Evolutionary conservation across 1,140 invertebrate species (phyloP).

Genomic region (Cheumatopsyche charites): DNA sequence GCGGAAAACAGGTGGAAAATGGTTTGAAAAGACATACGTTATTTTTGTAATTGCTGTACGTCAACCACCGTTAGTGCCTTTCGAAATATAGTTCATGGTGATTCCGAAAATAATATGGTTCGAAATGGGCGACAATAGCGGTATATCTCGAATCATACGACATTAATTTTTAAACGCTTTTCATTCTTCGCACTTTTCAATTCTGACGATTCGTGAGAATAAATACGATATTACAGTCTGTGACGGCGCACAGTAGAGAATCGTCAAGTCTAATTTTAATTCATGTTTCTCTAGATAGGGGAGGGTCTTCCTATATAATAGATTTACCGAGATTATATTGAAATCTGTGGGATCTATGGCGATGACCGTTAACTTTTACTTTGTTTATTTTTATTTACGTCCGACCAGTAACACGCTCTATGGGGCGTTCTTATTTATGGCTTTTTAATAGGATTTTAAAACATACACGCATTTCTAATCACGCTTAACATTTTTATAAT

Average conservation of each 20-base stretch:
- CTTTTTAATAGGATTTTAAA: constrained; percentile 8
- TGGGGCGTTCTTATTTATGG: background rate
- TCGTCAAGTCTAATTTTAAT: background rate
- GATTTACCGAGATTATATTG: constrained; percentile 6
- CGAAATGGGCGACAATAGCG: too few relatives aligned
- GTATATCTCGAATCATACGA: too few relatives aligned
- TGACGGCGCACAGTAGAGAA: background rate
- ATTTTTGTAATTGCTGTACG: constrained; percentile 12
- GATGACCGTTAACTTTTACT: constrained; percentile 9
- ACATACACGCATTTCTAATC: background rate
- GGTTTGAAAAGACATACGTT: constrained; percentile 4
- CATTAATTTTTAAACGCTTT: too few relatives aligned
- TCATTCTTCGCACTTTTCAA: too few relatives aligned
- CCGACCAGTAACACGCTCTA: background rate
- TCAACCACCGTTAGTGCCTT: background rate
- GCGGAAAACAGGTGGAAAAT: constrained; percentile 18
- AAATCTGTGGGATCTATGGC: background rate
- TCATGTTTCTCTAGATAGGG: constrained; percentile 5
- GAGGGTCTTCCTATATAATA: background rate
- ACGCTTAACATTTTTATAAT: too few relatives aligned
- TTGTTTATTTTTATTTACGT: background rate
- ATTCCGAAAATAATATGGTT: background rate
- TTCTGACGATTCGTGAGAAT: too few relatives aligned
- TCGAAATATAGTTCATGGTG: background rate
- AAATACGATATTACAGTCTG: too few relatives aligned